Percentiles rank a stretch among this genome's conserved stretches.
phyloP scores from a whole-genome alignment of 2,888 invertebrate genomes.

The Mythimna loreyi region DNA sequence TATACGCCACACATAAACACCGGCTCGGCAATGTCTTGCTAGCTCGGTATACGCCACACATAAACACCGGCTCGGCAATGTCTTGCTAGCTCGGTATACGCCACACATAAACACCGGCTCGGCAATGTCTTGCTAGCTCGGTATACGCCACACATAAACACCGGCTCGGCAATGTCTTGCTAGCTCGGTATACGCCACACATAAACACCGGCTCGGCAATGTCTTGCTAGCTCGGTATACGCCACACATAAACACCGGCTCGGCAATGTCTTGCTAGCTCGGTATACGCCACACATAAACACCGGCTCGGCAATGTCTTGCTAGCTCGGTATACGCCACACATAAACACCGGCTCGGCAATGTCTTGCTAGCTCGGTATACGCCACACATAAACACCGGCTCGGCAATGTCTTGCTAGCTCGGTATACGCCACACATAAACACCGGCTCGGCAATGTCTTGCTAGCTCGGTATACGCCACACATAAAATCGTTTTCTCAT shows the following conservation, averaged over 20 bases:
- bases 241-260: neutral
- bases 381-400: neutral
- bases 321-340: neutral
- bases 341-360: neutral
- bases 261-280: too few species aligned
- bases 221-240: too few species aligned
- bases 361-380: too few species aligned
- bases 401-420: too few species aligned
- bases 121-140: too few species aligned
- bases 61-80: neutral
- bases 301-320: too few species aligned
- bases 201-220: neutral
- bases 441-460: too few species aligned
- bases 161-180: too few species aligned
- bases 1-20: slow-evolving; percentile 1
- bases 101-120: neutral
- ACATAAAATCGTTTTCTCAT: neutral
- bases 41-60: neutral
- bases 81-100: too few species aligned
- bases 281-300: slow-evolving; percentile 1
- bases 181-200: neutral
- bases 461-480: neutral
- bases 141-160: slow-evolving; percentile 1
- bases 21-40: too few species aligned
- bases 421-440: neutral